phyloP scores from a whole-genome alignment of 64 coral and sea anemone species.

The Stichodactyla mertensii region DNA sequence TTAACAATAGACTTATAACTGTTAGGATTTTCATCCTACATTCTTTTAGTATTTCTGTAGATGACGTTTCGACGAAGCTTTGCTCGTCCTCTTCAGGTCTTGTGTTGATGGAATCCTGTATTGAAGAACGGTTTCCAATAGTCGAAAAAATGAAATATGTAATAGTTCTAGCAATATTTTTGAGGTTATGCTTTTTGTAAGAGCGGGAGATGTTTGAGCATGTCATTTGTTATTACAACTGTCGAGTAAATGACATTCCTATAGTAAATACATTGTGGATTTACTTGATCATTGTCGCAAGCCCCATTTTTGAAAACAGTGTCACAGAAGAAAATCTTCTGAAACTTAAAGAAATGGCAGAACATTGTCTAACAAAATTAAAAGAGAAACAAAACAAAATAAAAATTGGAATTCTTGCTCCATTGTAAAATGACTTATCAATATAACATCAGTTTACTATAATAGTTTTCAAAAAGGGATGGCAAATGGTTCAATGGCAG shows the following conservation, averaged over 20 bases:
- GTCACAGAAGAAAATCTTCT: not conserved
- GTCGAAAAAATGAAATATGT: not conserved
- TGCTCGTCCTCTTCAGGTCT: too few relatives aligned
- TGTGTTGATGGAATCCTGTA: too few relatives aligned
- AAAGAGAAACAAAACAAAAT: too few relatives aligned
- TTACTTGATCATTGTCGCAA: not conserved
- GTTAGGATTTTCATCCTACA: too few relatives aligned
- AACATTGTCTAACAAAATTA: too few relatives aligned
- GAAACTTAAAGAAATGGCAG: too few relatives aligned
- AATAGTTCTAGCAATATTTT: not conserved
- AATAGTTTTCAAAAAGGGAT: not conserved
- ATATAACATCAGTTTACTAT: not conserved
- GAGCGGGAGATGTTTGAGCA: not conserved
- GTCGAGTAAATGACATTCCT: not conserved
- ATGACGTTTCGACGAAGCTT: too few relatives aligned
- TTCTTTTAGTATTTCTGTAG: too few relatives aligned
- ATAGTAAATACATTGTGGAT: not conserved
- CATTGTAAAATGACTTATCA: not conserved
- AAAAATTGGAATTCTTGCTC: too few relatives aligned
- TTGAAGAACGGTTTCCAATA: too few relatives aligned
- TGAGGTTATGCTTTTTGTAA: not conserved
- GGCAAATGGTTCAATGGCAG: not conserved
- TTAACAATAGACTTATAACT: too few relatives aligned
- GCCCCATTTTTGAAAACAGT: not conserved
- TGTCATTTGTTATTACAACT: not conserved